Evolutionary conservation across 1,140 invertebrate species (phyloP).

Genomic region (Bombus breviceps): DNA sequence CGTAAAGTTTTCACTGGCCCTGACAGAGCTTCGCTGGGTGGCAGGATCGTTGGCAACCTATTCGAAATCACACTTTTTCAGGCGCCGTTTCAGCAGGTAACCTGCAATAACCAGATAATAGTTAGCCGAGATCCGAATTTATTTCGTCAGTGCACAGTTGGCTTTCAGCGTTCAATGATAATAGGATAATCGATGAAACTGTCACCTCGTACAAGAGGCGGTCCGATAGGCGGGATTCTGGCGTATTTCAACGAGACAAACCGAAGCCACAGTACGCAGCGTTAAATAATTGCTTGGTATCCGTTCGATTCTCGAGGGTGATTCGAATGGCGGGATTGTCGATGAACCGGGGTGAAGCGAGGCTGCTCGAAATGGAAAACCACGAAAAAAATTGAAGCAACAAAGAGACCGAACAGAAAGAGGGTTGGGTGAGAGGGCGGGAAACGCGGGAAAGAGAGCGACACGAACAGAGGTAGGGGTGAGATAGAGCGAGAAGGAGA

Average conservation of each 20-base stretch:
- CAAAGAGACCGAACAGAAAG: slow-evolving; percentile 57
- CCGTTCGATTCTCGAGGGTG: slow-evolving; percentile 71
- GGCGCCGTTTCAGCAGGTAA: slow-evolving; percentile 11
- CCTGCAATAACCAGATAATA: slow-evolving; percentile 56
- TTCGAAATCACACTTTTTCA: slow-evolving; percentile 45
- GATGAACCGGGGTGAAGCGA: slow-evolving; percentile 55
- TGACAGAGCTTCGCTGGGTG: neutral
- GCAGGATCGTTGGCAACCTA: too few relatives aligned
- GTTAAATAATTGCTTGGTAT: slow-evolving; percentile 73
- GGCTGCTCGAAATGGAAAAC: slow-evolving; percentile 71
- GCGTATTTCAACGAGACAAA: slow-evolving; percentile 70
- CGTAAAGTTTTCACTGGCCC: neutral
- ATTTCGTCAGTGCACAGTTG: slow-evolving; percentile 50
- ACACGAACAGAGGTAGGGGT: neutral
- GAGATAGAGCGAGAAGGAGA: neutral
- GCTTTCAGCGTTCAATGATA: slow-evolving; percentile 62
- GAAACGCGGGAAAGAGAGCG: slow-evolving; percentile 26
- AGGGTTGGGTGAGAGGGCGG: neutral
- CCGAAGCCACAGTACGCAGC: slow-evolving; percentile 69
- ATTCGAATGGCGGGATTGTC: slow-evolving; percentile 68
- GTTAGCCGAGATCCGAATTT: slow-evolving; percentile 56
- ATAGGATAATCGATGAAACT: slow-evolving; percentile 70
- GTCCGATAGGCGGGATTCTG: slow-evolving; percentile 65
- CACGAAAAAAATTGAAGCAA: slow-evolving; percentile 71
- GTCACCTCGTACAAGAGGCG: slow-evolving; percentile 64